Conservation (phyloP, 2,797 vertebrate species). For the Harpagifer antarcticus region DNA sequence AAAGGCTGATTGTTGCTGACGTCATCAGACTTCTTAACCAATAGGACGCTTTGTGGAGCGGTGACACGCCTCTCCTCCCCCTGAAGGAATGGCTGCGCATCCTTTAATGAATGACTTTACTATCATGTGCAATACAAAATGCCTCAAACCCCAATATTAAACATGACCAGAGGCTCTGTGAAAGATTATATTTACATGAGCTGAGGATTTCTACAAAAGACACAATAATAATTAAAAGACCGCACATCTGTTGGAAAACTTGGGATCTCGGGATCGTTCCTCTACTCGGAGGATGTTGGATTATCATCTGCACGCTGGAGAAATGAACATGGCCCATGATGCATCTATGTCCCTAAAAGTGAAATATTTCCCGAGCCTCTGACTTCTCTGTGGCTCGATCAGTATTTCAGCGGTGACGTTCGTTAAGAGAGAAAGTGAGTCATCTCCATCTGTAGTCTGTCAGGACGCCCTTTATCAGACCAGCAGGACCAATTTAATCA, state of each 20-base stretch:
- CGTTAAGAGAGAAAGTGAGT: slow-evolving; percentile 17
- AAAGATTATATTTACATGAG: slow-evolving; percentile 53
- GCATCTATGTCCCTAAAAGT: slow-evolving; percentile 21
- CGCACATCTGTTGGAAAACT: slow-evolving; percentile 27
- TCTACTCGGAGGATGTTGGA: slow-evolving; percentile 20
- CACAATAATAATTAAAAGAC: slow-evolving; percentile 32
- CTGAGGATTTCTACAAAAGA: slow-evolving; percentile 34
- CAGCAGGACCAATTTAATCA: slow-evolving; percentile 45
- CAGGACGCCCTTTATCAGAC: slow-evolving; percentile 24
- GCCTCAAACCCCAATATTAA: slow-evolving; percentile 47
- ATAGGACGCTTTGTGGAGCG: background rate
- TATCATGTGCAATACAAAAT: slow-evolving; percentile 50
- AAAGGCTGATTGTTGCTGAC: slow-evolving; percentile 13
- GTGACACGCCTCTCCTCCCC: slow-evolving; percentile 31
- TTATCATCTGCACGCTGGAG: slow-evolving; percentile 23
- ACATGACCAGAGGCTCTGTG: slow-evolving; percentile 45
- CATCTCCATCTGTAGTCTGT: slow-evolving; percentile 45
- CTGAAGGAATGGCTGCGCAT: slow-evolving; percentile 42
- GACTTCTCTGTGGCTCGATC: slow-evolving; percentile 14
- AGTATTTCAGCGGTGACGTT: slow-evolving; percentile 15
- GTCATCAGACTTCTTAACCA: slow-evolving; percentile 16
- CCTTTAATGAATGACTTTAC: slow-evolving; percentile 45
- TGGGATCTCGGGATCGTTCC: slow-evolving; percentile 24
- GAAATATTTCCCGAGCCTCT: slow-evolving; percentile 24
- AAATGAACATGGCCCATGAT: slow-evolving; percentile 26